A percentile compares a stretch with the other conserved stretches of the same genome.
Evolutionary conservation across 2,113 vertebrate genomes (phyloP).

Genomic region (Donacobius atricapilla): DNA sequence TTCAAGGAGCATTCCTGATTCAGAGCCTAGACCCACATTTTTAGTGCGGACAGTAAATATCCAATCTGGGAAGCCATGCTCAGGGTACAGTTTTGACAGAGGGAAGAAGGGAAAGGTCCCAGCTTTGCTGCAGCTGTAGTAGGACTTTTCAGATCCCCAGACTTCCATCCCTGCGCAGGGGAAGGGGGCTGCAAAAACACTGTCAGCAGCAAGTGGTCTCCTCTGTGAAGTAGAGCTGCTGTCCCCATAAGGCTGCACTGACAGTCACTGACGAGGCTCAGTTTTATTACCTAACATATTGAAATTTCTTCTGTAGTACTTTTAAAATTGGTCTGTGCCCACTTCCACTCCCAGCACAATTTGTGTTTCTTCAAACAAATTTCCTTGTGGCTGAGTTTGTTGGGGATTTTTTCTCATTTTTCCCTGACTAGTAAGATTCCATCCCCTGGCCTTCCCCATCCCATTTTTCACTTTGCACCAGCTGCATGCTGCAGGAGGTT

Average conservation of each 20-base stretch:
- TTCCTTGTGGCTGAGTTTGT: background rate
- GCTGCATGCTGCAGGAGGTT: background rate
- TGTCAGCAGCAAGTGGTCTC: rapidly evolving
- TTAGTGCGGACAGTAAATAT: background rate
- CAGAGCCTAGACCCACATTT: background rate
- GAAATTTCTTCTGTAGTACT: background rate
- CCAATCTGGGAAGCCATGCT: background rate
- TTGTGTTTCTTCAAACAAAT: background rate
- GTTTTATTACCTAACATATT: background rate
- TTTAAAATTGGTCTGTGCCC: background rate
- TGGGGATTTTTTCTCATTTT: background rate
- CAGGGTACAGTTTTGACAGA: background rate
- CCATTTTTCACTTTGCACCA: background rate
- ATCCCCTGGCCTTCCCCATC: background rate
- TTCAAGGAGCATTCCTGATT: background rate
- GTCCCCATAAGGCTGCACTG: rapidly evolving
- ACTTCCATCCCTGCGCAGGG: background rate
- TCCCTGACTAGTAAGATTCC: background rate
- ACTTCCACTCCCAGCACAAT: background rate
- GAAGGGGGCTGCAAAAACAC: background rate
- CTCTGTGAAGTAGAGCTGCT: background rate
- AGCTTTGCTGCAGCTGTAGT: background rate
- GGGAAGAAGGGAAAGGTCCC: background rate
- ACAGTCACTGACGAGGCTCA: background rate
- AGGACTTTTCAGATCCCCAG: background rate